phyloP scores from a whole-genome alignment of 2,113 vertebrate species.

The Leptocoma aspasia region DNA sequence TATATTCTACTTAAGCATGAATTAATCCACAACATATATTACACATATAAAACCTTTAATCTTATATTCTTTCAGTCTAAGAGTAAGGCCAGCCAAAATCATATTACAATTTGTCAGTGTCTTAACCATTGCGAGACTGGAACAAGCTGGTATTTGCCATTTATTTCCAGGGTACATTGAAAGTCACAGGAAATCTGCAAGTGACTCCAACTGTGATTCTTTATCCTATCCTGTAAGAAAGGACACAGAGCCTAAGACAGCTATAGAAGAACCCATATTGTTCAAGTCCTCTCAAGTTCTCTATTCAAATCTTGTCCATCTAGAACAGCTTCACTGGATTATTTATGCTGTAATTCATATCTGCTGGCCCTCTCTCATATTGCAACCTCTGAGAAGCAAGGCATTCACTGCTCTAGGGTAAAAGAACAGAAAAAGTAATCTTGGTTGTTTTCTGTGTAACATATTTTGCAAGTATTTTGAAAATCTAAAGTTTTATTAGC shows the following conservation, averaged over 20 bases:
- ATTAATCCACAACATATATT: no score
- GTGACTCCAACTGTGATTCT: neutral
- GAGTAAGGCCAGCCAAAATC: neutral
- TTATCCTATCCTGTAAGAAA: neutral
- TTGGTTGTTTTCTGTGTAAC: neutral
- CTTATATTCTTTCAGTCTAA: neutral
- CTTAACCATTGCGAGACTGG: neutral
- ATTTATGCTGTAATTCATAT: neutral
- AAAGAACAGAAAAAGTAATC: neutral
- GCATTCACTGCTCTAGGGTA: neutral
- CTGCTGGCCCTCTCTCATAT: neutral
- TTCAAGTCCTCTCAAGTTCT: neutral
- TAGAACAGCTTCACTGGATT: neutral
- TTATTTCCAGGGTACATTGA: neutral
- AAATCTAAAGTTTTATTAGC: neutral
- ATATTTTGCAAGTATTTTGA: neutral
- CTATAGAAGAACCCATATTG: neutral
- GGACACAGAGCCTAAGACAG: neutral
- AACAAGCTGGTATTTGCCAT: neutral
- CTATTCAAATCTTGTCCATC: neutral
- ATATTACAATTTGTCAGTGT: neutral
- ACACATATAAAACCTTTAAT: neutral
- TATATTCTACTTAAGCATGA: no score
- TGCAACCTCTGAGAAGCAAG: neutral
- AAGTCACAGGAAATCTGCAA: neutral